phyloP scores from a whole-genome alignment of 1,140 invertebrate species.

The Papilio dardanus region DNA sequence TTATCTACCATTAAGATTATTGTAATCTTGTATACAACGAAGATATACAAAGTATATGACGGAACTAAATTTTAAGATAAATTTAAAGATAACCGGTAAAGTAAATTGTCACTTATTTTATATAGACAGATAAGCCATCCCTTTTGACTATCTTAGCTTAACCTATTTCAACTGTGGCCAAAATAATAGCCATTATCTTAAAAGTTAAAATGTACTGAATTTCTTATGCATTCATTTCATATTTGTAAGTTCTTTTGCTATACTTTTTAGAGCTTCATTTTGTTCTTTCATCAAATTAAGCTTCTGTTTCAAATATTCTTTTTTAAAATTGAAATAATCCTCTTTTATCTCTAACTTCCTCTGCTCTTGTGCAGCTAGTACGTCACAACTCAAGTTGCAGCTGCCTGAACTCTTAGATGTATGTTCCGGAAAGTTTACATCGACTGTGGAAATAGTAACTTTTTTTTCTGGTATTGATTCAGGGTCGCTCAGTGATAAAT shows the following conservation, averaged over 20 bases:
- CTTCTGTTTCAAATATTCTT: constrained; percentile 73
- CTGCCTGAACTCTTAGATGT: constrained; percentile 55
- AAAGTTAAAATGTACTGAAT: no score
- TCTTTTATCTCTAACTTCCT: constrained; percentile 71
- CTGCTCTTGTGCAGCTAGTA: constrained; percentile 64
- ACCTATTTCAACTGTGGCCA: no score
- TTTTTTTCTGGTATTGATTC: constrained; percentile 62
- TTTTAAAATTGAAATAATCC: constrained; percentile 75
- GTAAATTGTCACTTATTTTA: neutral
- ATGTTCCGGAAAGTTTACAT: constrained; percentile 45
- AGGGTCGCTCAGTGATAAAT: constrained; percentile 60
- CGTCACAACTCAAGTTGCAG: constrained; percentile 70
- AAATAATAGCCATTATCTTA: no score
- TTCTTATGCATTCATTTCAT: constrained; percentile 23
- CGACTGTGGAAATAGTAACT: constrained; percentile 50
- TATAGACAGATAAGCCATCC: no score
- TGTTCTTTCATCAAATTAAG: constrained; percentile 69
- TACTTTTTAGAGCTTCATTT: constrained; percentile 71
- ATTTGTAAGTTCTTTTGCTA: constrained; percentile 68
- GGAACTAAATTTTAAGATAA: neutral
- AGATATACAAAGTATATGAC: neutral
- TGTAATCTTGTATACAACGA: neutral
- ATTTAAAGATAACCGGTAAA: neutral
- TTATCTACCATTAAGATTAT: neutral
- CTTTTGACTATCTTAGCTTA: no score